Conservation (phyloP, 2,888 invertebrate species). For the Dilophus febrilis region DNA sequence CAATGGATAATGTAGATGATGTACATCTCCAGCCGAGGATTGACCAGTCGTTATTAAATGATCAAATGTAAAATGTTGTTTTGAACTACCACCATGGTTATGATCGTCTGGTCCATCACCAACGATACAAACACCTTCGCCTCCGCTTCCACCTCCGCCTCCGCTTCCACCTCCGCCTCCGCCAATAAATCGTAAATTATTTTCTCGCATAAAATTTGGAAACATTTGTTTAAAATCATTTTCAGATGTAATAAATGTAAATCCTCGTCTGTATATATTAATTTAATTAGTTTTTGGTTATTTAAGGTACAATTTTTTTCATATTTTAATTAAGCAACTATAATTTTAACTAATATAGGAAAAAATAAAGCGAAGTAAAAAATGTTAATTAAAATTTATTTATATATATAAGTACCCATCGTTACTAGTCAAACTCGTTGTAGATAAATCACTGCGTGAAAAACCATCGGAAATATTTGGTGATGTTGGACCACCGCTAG, state of each 20-base stretch:
- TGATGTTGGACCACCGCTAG: slow-evolving; percentile 64
- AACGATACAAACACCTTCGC: too few relatives aligned
- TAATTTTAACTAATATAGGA: neutral
- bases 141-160: too few relatives aligned
- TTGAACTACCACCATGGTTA: slow-evolving; percentile 31
- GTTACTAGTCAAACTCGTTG: slow-evolving; percentile 42
- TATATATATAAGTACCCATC: slow-evolving; percentile 34
- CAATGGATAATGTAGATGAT: too few relatives aligned
- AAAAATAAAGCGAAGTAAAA: slow-evolving; percentile 6
- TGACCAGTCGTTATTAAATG: slow-evolving; percentile 8
- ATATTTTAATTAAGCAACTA: slow-evolving; percentile 12
- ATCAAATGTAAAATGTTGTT: slow-evolving; percentile 31
- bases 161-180: too few relatives aligned
- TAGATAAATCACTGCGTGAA: slow-evolving; percentile 41
- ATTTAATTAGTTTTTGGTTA: neutral
- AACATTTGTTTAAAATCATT: slow-evolving; percentile 34
- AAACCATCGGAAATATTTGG: slow-evolving; percentile 47
- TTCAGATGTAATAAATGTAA: slow-evolving; percentile 26
- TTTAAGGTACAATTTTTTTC: too few relatives aligned
- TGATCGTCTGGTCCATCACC: too few relatives aligned
- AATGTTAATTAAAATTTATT: slow-evolving; percentile 10
- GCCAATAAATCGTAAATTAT: too few relatives aligned
- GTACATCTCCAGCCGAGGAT: too few relatives aligned
- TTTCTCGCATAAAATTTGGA: slow-evolving; percentile 26
- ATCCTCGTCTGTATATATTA: too few relatives aligned